These are phyloP conservation scores for Ormyrus nitidulus DNA, from an alignment of 2,888 invertebrate genomes.

Conservation along the genomic window DNA sequence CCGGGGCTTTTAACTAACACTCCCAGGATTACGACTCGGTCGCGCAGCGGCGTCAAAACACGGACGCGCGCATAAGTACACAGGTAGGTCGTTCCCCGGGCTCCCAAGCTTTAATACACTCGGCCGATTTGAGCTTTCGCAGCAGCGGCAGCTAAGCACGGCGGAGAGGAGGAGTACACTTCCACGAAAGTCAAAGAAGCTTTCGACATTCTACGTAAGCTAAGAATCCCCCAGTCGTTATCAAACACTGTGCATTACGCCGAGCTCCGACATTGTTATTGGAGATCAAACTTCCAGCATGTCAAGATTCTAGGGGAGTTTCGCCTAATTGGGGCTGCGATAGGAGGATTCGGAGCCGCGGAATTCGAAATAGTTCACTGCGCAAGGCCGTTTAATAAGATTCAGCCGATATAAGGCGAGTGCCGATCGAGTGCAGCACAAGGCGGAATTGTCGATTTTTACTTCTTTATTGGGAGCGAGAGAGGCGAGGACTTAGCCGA, in stretches of 20 bases:
- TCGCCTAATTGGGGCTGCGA: neutral
- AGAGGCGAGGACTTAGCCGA: too few species aligned
- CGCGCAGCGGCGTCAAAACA: too few species aligned
- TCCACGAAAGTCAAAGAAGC: neutral
- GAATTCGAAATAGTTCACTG: constrained; percentile 25
- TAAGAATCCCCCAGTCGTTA: constrained; percentile 10
- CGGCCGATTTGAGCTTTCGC: too few species aligned
- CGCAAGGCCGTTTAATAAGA: neutral
- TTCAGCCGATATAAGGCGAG: constrained; percentile 8
- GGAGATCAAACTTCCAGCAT: constrained; percentile 25
- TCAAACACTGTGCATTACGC: constrained; percentile 15
- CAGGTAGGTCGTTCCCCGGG: too few species aligned
- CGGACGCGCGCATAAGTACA: too few species aligned
- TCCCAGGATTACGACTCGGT: too few species aligned
- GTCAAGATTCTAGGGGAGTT: constrained; percentile 9
- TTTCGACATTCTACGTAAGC: neutral
- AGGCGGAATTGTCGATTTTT: constrained; percentile 34
- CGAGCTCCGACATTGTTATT: constrained; percentile 19
- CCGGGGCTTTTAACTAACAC: too few species aligned
- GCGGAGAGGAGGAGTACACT: neutral
- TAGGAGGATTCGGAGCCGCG: neutral
- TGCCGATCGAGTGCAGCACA: neutral
- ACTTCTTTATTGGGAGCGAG: constrained; percentile 18
- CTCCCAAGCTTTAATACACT: too few species aligned
- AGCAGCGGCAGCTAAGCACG: too few species aligned